Conservation (phyloP, 2,113 vertebrate genomes). For the Pseudolaguvia tuberculata region DNA sequence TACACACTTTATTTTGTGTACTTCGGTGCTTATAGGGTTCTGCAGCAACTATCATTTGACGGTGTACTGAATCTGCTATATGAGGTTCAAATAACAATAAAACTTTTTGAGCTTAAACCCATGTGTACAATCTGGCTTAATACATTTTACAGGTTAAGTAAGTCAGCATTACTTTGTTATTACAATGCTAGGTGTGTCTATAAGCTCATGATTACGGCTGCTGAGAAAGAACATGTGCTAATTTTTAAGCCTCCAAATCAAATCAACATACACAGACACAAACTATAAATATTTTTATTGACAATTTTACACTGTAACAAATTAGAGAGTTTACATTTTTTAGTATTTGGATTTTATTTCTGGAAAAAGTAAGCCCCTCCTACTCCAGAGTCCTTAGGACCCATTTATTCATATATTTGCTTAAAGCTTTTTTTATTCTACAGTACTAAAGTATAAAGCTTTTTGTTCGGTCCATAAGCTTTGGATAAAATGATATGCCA, state of each 20-base stretch:
- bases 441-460: constrained; percentile 31
- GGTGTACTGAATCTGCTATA: too few species aligned
- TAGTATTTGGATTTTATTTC: constrained; percentile 50
- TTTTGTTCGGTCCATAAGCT: constrained; percentile 27
- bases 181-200: neutral
- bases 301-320: constrained; percentile 35
- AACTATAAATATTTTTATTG: constrained; percentile 54
- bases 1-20: too few species aligned
- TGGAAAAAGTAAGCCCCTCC: constrained; percentile 45
- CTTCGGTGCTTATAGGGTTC: too few species aligned
- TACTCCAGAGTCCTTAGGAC: constrained; percentile 51
- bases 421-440: constrained; percentile 38
- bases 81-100: too few species aligned
- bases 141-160: neutral
- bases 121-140: neutral
- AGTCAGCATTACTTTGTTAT: neutral
- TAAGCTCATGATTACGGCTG: neutral
- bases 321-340: constrained; percentile 28
- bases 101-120: too few species aligned
- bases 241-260: neutral
- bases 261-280: neutral
- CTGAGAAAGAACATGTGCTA: neutral
- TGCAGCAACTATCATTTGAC: too few species aligned
- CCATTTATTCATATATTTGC: constrained; percentile 32
- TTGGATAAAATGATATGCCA: constrained; percentile 21